Conservation (phyloP, 2,113 vertebrate species). For the Clupea harengus region DNA sequence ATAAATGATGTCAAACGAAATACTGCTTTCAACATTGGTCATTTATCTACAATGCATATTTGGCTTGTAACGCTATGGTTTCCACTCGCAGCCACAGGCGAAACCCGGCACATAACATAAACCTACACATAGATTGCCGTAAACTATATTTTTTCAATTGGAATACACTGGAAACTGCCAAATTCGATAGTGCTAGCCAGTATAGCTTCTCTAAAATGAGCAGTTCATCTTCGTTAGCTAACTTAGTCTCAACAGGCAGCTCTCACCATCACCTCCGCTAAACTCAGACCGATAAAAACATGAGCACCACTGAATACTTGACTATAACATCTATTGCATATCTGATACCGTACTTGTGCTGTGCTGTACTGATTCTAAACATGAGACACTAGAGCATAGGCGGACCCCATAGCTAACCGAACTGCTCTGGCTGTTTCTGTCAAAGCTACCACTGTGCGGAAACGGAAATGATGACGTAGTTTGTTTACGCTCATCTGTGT, state of each 20-base stretch:
- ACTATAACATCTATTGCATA: not conserved
- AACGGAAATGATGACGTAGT: constrained; percentile 58
- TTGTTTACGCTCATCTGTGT: constrained; percentile 20
- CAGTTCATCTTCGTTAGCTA: not conserved
- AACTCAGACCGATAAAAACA: not conserved
- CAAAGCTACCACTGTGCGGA: constrained; percentile 36
- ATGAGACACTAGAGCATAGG: not conserved
- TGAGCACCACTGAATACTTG: not conserved
- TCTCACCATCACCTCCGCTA: not conserved
- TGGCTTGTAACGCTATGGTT: not conserved
- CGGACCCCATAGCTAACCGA: not conserved
- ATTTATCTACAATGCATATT: not conserved
- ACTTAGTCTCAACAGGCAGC: not conserved
- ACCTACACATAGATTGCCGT: not conserved
- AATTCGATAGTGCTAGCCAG: not conserved
- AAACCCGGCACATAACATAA: not conserved
- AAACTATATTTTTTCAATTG: not conserved
- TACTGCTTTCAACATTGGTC: not conserved
- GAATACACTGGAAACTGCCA: not conserved
- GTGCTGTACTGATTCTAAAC: not conserved
- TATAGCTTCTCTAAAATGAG: not conserved
- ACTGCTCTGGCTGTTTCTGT: not conserved
- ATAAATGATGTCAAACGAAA: not conserved
- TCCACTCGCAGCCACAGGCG: not conserved
- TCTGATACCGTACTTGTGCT: not conserved